Base-by-base conservation (phyloP, 2,113 vertebrate species). In the Aldabrachelys gigantea region DNA sequence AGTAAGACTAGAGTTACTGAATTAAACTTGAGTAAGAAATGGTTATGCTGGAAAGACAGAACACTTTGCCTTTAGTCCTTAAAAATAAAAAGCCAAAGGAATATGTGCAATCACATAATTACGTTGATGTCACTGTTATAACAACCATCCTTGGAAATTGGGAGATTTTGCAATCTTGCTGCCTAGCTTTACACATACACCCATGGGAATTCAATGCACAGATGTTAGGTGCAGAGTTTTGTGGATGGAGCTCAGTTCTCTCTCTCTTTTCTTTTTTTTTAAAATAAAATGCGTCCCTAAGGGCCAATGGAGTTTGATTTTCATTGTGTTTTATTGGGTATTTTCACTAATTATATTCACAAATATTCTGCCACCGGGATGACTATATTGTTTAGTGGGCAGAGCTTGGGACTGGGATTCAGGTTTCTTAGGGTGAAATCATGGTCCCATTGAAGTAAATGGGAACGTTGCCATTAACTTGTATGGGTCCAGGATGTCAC, bases 141-240 rank as follows among this genome's bases (percentile, higher is more conserved):
- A 27, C 0, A 2, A 47, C 3, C 69, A 38, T 5, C 7, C 8
- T 57, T 82, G 24, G 11, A 44, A 78, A 78, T 2, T 53, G 12
- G 59, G 25, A 86, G 27, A 87, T 69, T 6, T 93, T 89, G 3
- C 79, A 82, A 35, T 31, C 24, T 78, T 16, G 6, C 25, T 78
- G 41, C 75, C 41, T 27, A 44, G 6, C 7, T 92, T 3, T 5
- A 44, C 85, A 10, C 56, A 31, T 72, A 19, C 7, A 25, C 56
- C 38, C 4, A 2, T 52, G 41, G 27, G 57, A 84, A 9, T 11
- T 6, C 12, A 44, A 29, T 27, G 24, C 3, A 16, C 80, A 16
- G 87, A 38, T 4, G 44, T 79, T 35, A 75, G 82, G 29, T 76
- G 41, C 9, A 38, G 1, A 0, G 17, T 0, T 2, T 88, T 78